Evolutionary conservation across 2,797 vertebrate species (phyloP), one percentile per base, ranked within the genome.

Genomic region (Takifugu rubripes): DNA sequence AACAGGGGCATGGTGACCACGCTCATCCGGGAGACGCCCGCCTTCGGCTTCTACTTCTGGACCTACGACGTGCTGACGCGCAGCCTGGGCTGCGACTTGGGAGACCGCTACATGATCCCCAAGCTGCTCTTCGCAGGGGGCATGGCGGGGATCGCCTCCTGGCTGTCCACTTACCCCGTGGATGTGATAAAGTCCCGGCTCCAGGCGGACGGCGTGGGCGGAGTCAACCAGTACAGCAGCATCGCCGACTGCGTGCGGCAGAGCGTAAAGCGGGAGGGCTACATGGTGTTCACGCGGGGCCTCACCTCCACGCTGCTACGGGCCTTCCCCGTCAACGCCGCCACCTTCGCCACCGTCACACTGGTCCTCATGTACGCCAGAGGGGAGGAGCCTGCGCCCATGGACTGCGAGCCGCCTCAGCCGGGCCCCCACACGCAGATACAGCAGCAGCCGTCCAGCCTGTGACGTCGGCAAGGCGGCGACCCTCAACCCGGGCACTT

Each of bases 171-270:
- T 40, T 99, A 98, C 29, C 97, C 97, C 0, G 77, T 94, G 68
- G 97, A 99, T 3, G 97, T 99, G 75, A 94, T 99, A 71, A 99
- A 99, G 64, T 99, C 97, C 0, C 91, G 97, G 24, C 88, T 99
- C 1, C 97, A 99, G 84, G 96, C 97, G 0, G 97, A 99, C 0
- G 97, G 97, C 0, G 85, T 96, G 0, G 94, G 93, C 0, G 95
- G 96, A 0, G 72, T 92, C 59, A 81, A 90, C 1, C 91, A 91
- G 44, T 99, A 99, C 87, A 88, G 56, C 0, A 83, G 97, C 75
- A 96, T 99, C 16, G 68, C 91, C 0, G 96, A 99, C 92, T 99
- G 97, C 0, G 54, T 92, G 25, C 84, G 86, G 0, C 94, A 99
- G 89, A 99, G 97, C 44, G 91, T 96, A 68, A 77, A 68, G 1